Conservation (phyloP, 1,140 invertebrate species). For the Leptinotarsa lineolata region DNA sequence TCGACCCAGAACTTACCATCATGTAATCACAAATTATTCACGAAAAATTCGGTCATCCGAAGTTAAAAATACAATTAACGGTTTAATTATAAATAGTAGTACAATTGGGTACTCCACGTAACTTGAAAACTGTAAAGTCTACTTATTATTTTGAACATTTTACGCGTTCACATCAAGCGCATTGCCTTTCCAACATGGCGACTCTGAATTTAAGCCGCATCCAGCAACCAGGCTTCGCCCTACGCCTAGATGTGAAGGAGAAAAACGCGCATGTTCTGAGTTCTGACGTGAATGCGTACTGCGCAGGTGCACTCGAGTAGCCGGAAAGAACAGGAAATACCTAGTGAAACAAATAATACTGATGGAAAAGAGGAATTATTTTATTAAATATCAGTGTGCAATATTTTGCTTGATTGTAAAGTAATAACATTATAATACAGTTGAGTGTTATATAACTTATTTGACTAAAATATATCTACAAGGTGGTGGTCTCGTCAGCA, state of each 20-base stretch:
- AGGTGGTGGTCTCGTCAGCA: no score
- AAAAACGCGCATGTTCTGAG: not conserved
- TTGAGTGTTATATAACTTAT: no score
- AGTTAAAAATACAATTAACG: constrained; percentile 56
- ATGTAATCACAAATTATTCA: constrained; percentile 65
- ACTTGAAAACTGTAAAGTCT: constrained; percentile 58
- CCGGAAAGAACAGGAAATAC: no score
- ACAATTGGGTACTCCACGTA: constrained; percentile 62
- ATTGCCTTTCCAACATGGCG: constrained; percentile 64
- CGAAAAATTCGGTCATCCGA: constrained; percentile 60
- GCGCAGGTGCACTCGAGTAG: not conserved
- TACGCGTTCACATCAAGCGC: constrained; percentile 60
- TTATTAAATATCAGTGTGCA: no score
- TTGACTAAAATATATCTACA: no score
- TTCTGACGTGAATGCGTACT: not conserved
- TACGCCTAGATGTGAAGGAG: not conserved
- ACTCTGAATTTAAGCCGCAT: constrained; percentile 40
- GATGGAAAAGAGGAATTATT: no score
- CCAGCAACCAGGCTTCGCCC: not conserved
- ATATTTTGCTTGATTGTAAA: no score
- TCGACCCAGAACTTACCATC: constrained; percentile 62
- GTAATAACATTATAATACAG: no score
- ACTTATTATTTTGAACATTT: constrained; percentile 61
- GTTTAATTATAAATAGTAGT: constrained; percentile 53
- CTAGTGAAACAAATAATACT: no score